Conservation (phyloP, 1,140 invertebrate genomes). For the Drosophila ercepeae region DNA sequence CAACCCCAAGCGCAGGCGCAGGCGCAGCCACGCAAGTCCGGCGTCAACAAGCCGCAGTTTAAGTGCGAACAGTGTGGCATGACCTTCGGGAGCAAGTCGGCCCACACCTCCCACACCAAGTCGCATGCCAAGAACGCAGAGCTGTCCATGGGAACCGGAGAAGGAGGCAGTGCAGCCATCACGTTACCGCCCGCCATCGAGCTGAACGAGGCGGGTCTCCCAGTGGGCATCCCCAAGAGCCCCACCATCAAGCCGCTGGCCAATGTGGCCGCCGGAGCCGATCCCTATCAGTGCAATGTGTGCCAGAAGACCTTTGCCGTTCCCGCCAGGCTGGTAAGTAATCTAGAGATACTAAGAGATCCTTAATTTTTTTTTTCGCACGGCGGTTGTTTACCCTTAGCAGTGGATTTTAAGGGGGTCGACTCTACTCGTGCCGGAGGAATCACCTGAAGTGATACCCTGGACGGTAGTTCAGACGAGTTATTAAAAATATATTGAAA, state of each 20-base stretch:
- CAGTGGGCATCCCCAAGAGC: slow-evolving; percentile 77
- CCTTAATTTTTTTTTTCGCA: too few relatives aligned
- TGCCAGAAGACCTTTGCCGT: slow-evolving; percentile 96
- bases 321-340: slow-evolving; percentile 91
- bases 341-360: too few relatives aligned
- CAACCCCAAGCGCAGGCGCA: not conserved
- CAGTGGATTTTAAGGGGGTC: too few relatives aligned
- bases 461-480: too few relatives aligned
- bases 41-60: slow-evolving; percentile 77
- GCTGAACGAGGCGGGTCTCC: slow-evolving; percentile 64
- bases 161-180: not conserved
- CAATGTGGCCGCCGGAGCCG: slow-evolving; percentile 84
- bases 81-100: slow-evolving; percentile 86
- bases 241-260: slow-evolving; percentile 78
- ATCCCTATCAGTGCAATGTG: slow-evolving; percentile 94
- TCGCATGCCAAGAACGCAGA: slow-evolving; percentile 84
- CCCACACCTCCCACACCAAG: slow-evolving; percentile 86
- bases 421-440: too few relatives aligned
- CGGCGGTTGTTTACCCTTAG: too few relatives aligned
- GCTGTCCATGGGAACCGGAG: not conserved
- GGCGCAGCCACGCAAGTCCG: slow-evolving; percentile 48
- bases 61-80: slow-evolving; percentile 86
- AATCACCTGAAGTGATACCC: too few relatives aligned
- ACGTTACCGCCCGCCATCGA: slow-evolving; percentile 42
- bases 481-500: too few relatives aligned